Percentiles rank a stretch among this genome's conserved stretches.
phyloP scores from a whole-genome alignment of 2,888 invertebrate genomes.

The Erannis defoliaria region DNA sequence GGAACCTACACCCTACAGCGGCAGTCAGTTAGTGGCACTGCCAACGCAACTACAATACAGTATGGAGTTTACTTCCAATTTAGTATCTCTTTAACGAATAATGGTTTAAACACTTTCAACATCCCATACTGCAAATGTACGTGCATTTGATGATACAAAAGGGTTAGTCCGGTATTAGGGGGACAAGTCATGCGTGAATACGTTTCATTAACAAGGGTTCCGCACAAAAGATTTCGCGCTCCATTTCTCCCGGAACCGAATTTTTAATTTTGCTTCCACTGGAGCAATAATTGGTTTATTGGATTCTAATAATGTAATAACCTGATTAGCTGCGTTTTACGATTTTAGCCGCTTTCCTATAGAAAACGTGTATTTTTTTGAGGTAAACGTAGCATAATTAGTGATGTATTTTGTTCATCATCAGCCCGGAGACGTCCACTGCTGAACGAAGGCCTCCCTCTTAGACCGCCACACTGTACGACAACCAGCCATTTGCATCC shows the following conservation, averaged over 20 bases:
- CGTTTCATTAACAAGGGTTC: slow-evolving; percentile 49
- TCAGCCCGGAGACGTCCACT: too few relatives aligned
- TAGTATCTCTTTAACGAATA: too few relatives aligned
- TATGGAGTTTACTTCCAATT: too few relatives aligned
- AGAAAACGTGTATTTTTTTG: background rate
- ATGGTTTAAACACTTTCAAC: background rate
- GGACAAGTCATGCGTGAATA: slow-evolving; percentile 50
- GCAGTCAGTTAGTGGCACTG: too few relatives aligned
- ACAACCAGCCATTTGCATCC: too few relatives aligned
- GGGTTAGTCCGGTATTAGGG: slow-evolving; percentile 46
- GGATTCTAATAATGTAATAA: slow-evolving; percentile 7
- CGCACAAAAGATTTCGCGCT: slow-evolving; percentile 52
- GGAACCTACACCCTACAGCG: too few relatives aligned
- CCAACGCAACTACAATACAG: too few relatives aligned
- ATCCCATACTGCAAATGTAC: slow-evolving; percentile 21
- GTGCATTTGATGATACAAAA: slow-evolving; percentile 32
- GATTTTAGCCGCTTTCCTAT: background rate
- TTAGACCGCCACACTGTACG: too few relatives aligned
- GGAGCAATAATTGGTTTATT: slow-evolving; percentile 6
- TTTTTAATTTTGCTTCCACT: slow-evolving; percentile 42
- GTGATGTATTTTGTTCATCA: too few relatives aligned
- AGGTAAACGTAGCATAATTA: too few relatives aligned
- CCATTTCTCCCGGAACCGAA: slow-evolving; percentile 43
- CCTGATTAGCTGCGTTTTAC: background rate
- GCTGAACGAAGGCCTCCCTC: too few relatives aligned